These are phyloP conservation scores for Anguilla megastoma DNA, from an alignment of 2,797 vertebrate species.

Conservation along the genomic window DNA sequence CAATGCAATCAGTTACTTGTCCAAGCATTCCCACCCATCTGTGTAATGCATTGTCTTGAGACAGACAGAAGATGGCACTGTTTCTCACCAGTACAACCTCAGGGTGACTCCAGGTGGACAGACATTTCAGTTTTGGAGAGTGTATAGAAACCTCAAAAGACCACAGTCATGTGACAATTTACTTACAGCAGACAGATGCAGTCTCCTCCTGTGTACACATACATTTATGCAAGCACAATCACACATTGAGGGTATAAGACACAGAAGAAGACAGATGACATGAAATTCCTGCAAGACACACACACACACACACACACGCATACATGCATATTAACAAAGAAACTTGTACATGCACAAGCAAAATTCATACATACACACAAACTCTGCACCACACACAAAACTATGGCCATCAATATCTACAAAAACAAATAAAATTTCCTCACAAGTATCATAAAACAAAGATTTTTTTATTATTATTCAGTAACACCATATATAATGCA, in stretches of 20 bases:
- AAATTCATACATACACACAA: neutral
- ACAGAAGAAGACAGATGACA: neutral
- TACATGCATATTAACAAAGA: neutral
- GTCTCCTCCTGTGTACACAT: neutral
- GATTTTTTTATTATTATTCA: slow-evolving; percentile 85
- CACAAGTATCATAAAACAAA: slow-evolving; percentile 80
- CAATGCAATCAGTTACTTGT: neutral
- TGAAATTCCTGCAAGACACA: slow-evolving; percentile 10
- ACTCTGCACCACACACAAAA: neutral
- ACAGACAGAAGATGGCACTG: slow-evolving; percentile 4
- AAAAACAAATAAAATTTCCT: slow-evolving; percentile 28
- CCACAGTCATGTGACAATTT: neutral
- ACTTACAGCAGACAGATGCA: neutral
- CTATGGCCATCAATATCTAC: neutral
- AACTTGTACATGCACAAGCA: neutral
- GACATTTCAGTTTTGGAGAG: neutral
- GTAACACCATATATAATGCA: slow-evolving; percentile 99
- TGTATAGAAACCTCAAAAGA: neutral
- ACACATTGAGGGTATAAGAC: neutral
- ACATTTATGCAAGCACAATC: neutral
- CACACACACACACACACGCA: neutral
- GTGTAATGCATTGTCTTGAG: neutral
- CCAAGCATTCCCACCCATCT: neutral
- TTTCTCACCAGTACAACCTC: neutral
- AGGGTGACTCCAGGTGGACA: neutral